These are phyloP conservation scores for Characodon lateralis DNA, from an alignment of 2,797 vertebrate species.

Conservation along the genomic window DNA sequence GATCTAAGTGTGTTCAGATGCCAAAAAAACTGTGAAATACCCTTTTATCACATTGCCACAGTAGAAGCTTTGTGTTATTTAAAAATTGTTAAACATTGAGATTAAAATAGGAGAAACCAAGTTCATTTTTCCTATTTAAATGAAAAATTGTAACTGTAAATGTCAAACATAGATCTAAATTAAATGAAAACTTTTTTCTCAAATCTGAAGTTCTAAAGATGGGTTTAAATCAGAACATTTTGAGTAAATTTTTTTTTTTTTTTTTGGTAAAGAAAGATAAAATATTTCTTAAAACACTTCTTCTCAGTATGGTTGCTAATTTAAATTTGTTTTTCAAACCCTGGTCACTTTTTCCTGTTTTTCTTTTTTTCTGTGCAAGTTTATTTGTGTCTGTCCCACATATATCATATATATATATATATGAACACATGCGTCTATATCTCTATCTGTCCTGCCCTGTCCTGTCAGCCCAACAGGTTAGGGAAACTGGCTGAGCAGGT, in stretches of 20 bases:
- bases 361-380: background rate
- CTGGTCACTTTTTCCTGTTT: background rate
- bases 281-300: background rate
- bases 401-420: slow-evolving; percentile 43
- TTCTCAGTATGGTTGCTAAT: background rate
- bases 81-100: background rate
- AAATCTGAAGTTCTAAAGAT: background rate
- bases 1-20: background rate
- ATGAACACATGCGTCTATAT: slow-evolving; percentile 46
- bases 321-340: background rate
- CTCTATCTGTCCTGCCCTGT: slow-evolving; percentile 81
- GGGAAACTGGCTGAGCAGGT: slow-evolving; percentile 98
- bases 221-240: background rate
- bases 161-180: too few species aligned
- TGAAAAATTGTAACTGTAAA: background rate
- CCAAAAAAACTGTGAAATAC: background rate
- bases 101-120: background rate
- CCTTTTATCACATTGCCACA: background rate
- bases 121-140: background rate
- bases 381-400: slow-evolving; percentile 36
- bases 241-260: background rate
- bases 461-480: slow-evolving; percentile 97
- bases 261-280: background rate
- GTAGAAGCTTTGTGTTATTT: background rate
- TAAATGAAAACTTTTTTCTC: too few species aligned